Percentiles rank a stretch among this genome's conserved stretches.
phyloP scores from a whole-genome alignment of 2,888 invertebrate genomes.

The Rotaria sp. region DNA sequence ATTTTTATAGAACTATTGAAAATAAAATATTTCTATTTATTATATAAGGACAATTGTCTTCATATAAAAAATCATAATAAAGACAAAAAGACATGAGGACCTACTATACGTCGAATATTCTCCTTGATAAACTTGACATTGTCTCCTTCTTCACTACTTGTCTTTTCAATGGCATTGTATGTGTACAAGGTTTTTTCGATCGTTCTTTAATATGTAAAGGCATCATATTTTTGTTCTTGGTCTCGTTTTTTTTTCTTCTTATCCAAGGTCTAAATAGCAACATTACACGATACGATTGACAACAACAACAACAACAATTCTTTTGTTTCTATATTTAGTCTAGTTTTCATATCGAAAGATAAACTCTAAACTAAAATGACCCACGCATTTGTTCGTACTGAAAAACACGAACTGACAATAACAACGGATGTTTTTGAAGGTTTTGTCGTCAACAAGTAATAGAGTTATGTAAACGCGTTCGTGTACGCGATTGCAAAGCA shows the following conservation, averaged over 20 bases:
- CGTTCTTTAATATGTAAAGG: not conserved
- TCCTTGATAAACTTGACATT: slow-evolving; percentile 22
- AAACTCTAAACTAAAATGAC: not conserved
- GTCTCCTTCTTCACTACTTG: not conserved
- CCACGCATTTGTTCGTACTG: not conserved
- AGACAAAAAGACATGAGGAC: not conserved
- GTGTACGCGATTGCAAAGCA: not conserved
- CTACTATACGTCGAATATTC: not conserved
- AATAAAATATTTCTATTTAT: not conserved
- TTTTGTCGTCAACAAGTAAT: not conserved
- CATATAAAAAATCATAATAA: not conserved
- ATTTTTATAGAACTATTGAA: not conserved
- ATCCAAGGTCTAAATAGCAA: not conserved
- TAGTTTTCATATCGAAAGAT: not conserved
- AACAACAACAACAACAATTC: not conserved
- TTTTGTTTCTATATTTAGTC: not conserved
- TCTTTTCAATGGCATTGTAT: slow-evolving; percentile 22
- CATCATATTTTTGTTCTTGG: slow-evolving; percentile 8
- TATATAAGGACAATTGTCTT: not conserved
- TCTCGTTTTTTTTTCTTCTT: not conserved
- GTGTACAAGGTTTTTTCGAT: slow-evolving; percentile 14
- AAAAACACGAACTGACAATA: not conserved
- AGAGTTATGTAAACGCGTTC: not conserved
- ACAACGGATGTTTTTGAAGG: slow-evolving; percentile 22
- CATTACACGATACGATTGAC: not conserved